These are phyloP conservation scores for Caranx ignobilis DNA, from an alignment of 2,113 vertebrate genomes.

Conservation along the genomic window DNA sequence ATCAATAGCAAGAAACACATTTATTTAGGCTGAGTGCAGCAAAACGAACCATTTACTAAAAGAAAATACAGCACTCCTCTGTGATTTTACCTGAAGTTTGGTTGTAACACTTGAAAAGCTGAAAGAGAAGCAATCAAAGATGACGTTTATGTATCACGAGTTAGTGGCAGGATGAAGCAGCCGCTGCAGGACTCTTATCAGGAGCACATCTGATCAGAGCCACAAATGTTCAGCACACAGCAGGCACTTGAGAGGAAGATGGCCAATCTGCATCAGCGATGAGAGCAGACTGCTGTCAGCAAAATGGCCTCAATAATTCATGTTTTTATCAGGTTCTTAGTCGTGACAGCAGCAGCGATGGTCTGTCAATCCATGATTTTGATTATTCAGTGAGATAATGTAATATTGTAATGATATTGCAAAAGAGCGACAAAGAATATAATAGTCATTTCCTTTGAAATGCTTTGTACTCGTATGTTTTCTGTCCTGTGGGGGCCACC, in stretches of 20 bases:
- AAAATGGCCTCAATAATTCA: background rate
- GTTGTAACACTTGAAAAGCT: background rate
- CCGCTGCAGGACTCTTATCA: slow-evolving; percentile 17
- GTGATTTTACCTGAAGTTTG: background rate
- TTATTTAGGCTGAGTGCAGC: background rate
- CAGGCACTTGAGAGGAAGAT: background rate
- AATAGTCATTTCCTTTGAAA: too few species aligned
- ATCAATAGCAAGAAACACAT: background rate
- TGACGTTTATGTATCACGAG: slow-evolving; percentile 4
- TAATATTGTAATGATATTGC: too few species aligned
- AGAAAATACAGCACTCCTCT: background rate
- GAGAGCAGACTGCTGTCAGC: background rate
- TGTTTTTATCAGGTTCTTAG: background rate
- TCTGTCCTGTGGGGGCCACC: too few species aligned
- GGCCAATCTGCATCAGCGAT: slow-evolving; percentile 6
- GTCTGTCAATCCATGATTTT: background rate
- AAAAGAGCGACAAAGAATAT: too few species aligned
- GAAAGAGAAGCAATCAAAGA: slow-evolving; percentile 11
- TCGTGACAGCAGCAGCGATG: background rate
- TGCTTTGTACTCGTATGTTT: too few species aligned
- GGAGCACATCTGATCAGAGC: slow-evolving; percentile 28
- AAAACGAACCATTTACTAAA: background rate
- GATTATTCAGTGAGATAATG: too few species aligned
- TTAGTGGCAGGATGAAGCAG: slow-evolving; percentile 15
- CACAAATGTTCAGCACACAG: slow-evolving; percentile 14